Evolutionary conservation across 2,888 invertebrate species (phyloP), one percentile per base, ranked within the genome.

Genomic region (Noctua janthe): DNA sequence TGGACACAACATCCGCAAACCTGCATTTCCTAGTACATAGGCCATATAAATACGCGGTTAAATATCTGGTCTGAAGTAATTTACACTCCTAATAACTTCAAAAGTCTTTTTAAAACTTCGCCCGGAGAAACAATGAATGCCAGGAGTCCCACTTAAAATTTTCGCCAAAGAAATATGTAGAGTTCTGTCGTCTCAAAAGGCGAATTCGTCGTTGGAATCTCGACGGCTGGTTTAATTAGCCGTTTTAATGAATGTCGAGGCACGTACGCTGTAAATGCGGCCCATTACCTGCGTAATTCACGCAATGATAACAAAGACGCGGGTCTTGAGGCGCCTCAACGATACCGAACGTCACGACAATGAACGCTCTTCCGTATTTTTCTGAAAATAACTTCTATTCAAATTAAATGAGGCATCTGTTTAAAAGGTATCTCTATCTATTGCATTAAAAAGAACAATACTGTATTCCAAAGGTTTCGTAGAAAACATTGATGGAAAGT

Each of bases 271-370:
- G 93, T 95, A 94, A 96, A 95, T 93, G 95, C 94, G 95, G 92
- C 93, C 95, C 95, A 95, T 96, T 96, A 96, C 96, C 95, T 95
- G 93, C 93, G 94, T 95, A 94, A 95, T 95, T 96, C 95, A 94
- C 95, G 94, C 94, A 94, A 93, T 93, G 95, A 95, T 96, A 95
- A 96, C 95, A 95, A 94, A 94, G 93, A 89, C 87, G 80, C 86
- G 88, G 83, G 81, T 78, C 86, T 84, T 82, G 83, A 87, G 83
- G 81, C 86, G 83, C 83, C 87, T 80, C 86, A 80, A 74, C 84
- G 86, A 82, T 84, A 79, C 80, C 84, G 82, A 89, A 84, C 77
- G 83, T 88, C 88, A 86, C 76, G 80, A 87, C 85, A 89, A 84
- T 83, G 80, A 86, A 83, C 64, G 62, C 72, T 78, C 78, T 85